Conservation (phyloP, 92 coral and sea anemone genomes). For the Porites divaricata region DNA sequence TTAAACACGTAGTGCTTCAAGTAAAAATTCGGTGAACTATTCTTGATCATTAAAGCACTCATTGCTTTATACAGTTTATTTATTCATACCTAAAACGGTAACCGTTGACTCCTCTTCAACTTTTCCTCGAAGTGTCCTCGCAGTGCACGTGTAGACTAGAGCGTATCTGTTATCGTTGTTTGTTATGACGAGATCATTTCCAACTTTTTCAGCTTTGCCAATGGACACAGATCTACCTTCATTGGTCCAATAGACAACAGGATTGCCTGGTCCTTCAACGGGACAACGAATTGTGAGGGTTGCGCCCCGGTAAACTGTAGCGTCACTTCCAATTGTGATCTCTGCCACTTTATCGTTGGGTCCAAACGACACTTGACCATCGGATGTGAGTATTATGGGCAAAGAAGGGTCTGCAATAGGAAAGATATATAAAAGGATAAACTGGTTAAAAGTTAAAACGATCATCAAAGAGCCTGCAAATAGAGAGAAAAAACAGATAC, state of each 20-base stretch:
- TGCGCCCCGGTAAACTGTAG: conserved; percentile 77
- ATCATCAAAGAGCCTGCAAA: neutral
- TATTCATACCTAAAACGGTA: conserved; percentile 57
- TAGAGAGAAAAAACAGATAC: too few relatives aligned
- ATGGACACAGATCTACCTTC: conserved; percentile 65
- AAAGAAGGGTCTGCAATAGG: conserved; percentile 46
- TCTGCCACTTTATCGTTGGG: conserved; percentile 58
- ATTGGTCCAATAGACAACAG: conserved; percentile 74
- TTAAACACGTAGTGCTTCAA: too few relatives aligned
- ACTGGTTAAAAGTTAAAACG: neutral
- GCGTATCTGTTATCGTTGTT: conserved; percentile 78
- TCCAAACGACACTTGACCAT: conserved; percentile 61
- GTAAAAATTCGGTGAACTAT: too few relatives aligned
- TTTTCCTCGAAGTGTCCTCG: conserved; percentile 45
- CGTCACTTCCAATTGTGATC: conserved; percentile 90
- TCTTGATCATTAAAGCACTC: too few relatives aligned
- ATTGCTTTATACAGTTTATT: too few relatives aligned
- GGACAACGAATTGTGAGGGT: conserved; percentile 83
- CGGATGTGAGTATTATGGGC: conserved; percentile 59
- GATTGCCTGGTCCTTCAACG: conserved; percentile 63
- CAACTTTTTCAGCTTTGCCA: conserved; percentile 75
- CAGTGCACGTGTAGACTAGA: conserved; percentile 67
- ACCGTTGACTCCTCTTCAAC: conserved; percentile 59
- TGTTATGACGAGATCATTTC: conserved; percentile 66
- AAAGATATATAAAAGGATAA: neutral